These are phyloP conservation scores for Ceraclea dissimilis DNA, from an alignment of 2,888 invertebrate genomes.

Conservation along the genomic window DNA sequence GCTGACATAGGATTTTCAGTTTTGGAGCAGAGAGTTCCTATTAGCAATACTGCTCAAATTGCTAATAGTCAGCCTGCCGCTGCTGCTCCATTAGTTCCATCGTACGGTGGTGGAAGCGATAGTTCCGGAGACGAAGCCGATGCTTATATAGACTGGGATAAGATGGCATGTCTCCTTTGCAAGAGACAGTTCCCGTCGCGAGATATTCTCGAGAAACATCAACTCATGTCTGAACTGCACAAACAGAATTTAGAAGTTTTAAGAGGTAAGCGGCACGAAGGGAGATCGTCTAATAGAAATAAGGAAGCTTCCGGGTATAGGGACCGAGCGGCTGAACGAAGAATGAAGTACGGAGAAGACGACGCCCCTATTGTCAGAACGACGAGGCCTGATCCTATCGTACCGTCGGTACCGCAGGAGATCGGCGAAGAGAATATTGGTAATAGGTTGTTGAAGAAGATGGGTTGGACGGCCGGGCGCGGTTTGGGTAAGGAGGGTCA, in stretches of 20 bases:
- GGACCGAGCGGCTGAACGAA: slow-evolving; percentile 92
- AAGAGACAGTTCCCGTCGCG: slow-evolving; percentile 88
- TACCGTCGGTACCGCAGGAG: slow-evolving; percentile 38
- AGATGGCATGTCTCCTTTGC: slow-evolving; percentile 88
- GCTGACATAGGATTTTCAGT: slow-evolving; percentile 93
- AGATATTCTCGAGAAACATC: slow-evolving; percentile 85
- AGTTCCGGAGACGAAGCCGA: slow-evolving; percentile 60
- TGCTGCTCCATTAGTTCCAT: slow-evolving; percentile 62
- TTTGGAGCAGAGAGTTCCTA: slow-evolving; percentile 48
- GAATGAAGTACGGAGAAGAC: slow-evolving; percentile 88
- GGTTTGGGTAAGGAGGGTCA: slow-evolving; percentile 92
- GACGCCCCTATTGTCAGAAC: slow-evolving; percentile 55
- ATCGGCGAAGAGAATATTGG: slow-evolving; percentile 88
- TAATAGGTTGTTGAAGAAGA: slow-evolving; percentile 90
- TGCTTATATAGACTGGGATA: slow-evolving; percentile 78
- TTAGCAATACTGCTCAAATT: slow-evolving; percentile 29
- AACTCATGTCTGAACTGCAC: slow-evolving; percentile 88
- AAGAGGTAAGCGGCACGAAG: slow-evolving; percentile 39
- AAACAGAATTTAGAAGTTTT: slow-evolving; percentile 68
- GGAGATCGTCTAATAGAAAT: background rate
- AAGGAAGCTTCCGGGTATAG: slow-evolving; percentile 58
- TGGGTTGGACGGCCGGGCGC: slow-evolving; percentile 98
- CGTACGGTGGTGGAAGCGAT: slow-evolving; percentile 70
- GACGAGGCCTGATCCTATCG: slow-evolving; percentile 35
- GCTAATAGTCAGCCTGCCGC: slow-evolving; percentile 32